These are phyloP conservation scores for Pelobates fuscus DNA, from an alignment of 2,113 vertebrate genomes.

Conservation along the genomic window DNA sequence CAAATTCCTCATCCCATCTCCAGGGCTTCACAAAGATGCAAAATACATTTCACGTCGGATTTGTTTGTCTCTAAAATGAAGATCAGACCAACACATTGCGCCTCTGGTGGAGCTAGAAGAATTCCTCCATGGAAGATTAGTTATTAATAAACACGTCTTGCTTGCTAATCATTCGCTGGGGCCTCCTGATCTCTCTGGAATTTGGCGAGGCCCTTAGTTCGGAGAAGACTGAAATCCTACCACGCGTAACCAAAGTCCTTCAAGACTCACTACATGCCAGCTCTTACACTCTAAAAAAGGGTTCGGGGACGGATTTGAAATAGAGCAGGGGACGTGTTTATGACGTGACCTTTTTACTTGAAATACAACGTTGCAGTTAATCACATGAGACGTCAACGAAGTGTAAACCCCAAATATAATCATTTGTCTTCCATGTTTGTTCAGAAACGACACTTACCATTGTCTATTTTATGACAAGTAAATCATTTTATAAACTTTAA, in stretches of 20 bases:
- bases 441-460: background rate
- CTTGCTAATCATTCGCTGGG: constrained; percentile 27
- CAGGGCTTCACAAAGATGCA: background rate
- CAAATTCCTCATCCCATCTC: constrained; percentile 2
- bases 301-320: constrained; percentile 46
- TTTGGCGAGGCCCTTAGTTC: constrained; percentile 30
- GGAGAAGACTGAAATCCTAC: constrained; percentile 26
- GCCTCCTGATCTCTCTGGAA: constrained; percentile 42
- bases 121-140: constrained; percentile 18
- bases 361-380: constrained; percentile 24
- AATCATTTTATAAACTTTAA: too few species aligned
- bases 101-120: background rate
- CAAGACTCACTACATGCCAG: constrained; percentile 43
- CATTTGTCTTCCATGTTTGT: background rate
- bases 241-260: constrained; percentile 57
- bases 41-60: background rate
- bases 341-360: constrained; percentile 56
- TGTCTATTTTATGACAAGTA: background rate
- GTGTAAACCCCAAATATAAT: background rate
- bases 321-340: constrained; percentile 52
- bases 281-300: constrained; percentile 47
- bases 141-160: constrained; percentile 43
- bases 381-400: background rate
- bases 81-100: background rate
- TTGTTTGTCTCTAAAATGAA: background rate